These are phyloP conservation scores for Leucoptera coffeella DNA, from an alignment of 2,888 invertebrate genomes.

Conservation along the genomic window DNA sequence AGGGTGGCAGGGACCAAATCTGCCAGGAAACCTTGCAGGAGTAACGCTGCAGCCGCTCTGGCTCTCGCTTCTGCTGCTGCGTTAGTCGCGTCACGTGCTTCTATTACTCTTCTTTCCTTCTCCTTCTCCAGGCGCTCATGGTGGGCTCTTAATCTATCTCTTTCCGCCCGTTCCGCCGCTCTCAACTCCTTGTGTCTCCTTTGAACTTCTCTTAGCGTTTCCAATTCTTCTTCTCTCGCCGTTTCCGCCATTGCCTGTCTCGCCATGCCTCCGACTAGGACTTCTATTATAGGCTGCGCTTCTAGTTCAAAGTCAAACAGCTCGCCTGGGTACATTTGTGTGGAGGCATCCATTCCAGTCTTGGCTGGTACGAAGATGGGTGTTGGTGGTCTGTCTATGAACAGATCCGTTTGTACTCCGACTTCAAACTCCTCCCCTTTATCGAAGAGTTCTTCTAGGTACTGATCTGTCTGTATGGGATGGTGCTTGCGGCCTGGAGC, in stretches of 20 bases:
- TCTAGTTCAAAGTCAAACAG: slow-evolving; percentile 90
- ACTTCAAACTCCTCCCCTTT: slow-evolving; percentile 71
- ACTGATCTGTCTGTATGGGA: slow-evolving; percentile 84
- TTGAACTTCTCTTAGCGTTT: slow-evolving; percentile 73
- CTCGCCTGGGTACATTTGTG: slow-evolving; percentile 88
- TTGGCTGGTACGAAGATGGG: slow-evolving; percentile 75
- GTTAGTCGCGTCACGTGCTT: slow-evolving; percentile 59
- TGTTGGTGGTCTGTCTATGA: slow-evolving; percentile 74
- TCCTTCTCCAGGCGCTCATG: slow-evolving; percentile 63
- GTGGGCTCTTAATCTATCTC: slow-evolving; percentile 73
- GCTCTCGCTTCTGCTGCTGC: slow-evolving; percentile 72
- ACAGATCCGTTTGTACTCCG: slow-evolving; percentile 83
- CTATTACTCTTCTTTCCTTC: slow-evolving; percentile 48
- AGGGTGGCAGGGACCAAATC: slow-evolving; percentile 80
- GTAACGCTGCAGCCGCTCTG: slow-evolving; percentile 73
- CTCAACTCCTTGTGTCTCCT: slow-evolving; percentile 59
- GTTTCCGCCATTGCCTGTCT: slow-evolving; percentile 88
- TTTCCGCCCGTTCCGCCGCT: slow-evolving; percentile 77
- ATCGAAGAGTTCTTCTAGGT: slow-evolving; percentile 77
- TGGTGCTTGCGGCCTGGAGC: slow-evolving; percentile 80
- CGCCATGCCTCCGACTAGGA: slow-evolving; percentile 81
- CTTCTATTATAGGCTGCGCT: slow-evolving; percentile 84
- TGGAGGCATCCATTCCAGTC: slow-evolving; percentile 71
- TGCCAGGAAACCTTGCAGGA: slow-evolving; percentile 81
- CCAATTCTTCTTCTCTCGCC: slow-evolving; percentile 88